Percentiles rank a stretch among this genome's conserved stretches.
phyloP scores from a whole-genome alignment of 2,888 invertebrate species.

The Iphiclides podalirius region DNA sequence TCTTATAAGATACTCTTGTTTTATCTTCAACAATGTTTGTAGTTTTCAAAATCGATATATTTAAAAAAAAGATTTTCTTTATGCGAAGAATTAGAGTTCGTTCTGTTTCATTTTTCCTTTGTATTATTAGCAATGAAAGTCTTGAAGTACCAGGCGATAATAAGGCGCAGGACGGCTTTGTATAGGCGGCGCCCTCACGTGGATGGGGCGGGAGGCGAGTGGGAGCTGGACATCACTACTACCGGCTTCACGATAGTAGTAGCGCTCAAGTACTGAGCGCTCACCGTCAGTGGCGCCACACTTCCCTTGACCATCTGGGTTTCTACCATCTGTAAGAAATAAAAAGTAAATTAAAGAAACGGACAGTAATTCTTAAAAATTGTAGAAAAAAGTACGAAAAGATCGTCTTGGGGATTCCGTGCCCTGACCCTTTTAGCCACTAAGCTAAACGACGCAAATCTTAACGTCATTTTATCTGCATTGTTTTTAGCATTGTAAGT shows the following conservation, averaged over 20 bases:
- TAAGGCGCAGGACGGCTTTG: constrained; percentile 27
- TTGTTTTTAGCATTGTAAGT: no score
- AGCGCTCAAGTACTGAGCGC: constrained; percentile 84
- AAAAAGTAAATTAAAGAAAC: constrained; percentile 3
- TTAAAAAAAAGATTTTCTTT: not conserved
- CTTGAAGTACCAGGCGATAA: constrained; percentile 27
- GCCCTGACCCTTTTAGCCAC: no score
- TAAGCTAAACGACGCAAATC: no score
- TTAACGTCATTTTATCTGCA: no score
- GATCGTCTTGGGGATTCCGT: no score
- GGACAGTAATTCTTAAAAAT: no score
- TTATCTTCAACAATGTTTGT: not conserved
- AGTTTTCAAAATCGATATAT: not conserved
- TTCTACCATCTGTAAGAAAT: constrained; percentile 60
- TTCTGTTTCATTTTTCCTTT: not conserved
- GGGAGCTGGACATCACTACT: constrained; percentile 78
- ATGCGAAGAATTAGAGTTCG: not conserved
- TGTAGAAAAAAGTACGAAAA: no score
- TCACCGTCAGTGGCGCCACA: constrained; percentile 82
- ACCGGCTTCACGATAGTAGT: constrained; percentile 84
- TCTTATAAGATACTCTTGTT: not conserved
- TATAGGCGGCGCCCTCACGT: constrained; percentile 32
- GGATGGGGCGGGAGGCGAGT: constrained; percentile 36
- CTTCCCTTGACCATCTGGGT: constrained; percentile 79
- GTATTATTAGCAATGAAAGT: constrained; percentile 2